Conservation (phyloP, 2,888 invertebrate species). For the Agrotis segetum region DNA sequence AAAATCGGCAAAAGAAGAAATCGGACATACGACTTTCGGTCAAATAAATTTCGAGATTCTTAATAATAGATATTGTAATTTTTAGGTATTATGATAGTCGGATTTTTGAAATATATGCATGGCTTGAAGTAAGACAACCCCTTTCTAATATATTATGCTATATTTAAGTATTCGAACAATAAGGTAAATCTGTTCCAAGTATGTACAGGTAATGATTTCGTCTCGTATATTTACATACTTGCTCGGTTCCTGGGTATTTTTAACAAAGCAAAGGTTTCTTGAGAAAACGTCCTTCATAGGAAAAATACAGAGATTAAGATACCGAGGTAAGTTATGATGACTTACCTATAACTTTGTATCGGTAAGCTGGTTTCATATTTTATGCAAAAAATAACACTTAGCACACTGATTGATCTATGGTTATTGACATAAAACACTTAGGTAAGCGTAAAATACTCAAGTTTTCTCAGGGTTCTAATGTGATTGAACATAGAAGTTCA, state of each 20-base stretch:
- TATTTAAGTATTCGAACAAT: conserved; percentile 1
- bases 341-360: not conserved
- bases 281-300: conserved; percentile 18
- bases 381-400: not conserved
- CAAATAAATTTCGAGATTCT: too few relatives aligned
- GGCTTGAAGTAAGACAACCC: too few relatives aligned
- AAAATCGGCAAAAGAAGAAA: too few relatives aligned
- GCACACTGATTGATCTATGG: too few relatives aligned
- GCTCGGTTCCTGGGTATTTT: conserved; percentile 28
- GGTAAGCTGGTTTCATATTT: not conserved
- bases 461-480: not conserved
- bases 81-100: too few relatives aligned
- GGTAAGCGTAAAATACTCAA: too few relatives aligned
- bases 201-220: conserved; percentile 7
- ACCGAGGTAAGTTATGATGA: not conserved
- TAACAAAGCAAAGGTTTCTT: conserved; percentile 14
- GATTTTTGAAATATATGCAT: too few relatives aligned
- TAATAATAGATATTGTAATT: too few relatives aligned
- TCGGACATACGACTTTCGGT: too few relatives aligned
- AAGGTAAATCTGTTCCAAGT: conserved; percentile 32
- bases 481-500: not conserved
- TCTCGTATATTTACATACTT: conserved; percentile 30
- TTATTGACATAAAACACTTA: too few relatives aligned
- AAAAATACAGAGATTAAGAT: not conserved
- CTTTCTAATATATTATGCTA: too few relatives aligned